Evolutionary conservation across 1,140 invertebrate genomes (phyloP), one percentile per base, ranked within the genome.

Genomic region (Paramacrobiotus metropolitanus): DNA sequence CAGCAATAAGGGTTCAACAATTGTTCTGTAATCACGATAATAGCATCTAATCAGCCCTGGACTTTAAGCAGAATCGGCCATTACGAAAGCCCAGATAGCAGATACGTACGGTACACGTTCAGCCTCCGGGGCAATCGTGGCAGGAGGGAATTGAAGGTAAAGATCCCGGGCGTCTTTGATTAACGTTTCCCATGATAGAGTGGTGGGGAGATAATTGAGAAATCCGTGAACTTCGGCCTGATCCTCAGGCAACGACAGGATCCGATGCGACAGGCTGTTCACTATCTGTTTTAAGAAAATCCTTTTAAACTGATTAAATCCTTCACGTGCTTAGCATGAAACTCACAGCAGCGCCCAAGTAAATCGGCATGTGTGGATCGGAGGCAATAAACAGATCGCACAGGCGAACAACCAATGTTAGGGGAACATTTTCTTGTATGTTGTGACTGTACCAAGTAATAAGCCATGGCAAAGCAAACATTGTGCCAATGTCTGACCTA

Each of bases 391-490:
- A 96, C 70, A 87, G 92, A 75, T 98, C 94, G 72, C 94, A 98
- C 31, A 97, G 76, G 34, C 91, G 74, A 15, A 94, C 83, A 59
- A 97, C 84, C 71, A 86, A 81, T 65, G 82, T 75, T 70, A 93
- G 87, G 20, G n/a, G 31, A 61, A 21, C 31, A 63, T 67, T 70
- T 66, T 88, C 83, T 67, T 86, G 84, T 44, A 95, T 79, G 60
- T 87, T 89, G 76, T 98, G 92, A 21, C 90, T 89, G 74, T 92
- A 98, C 94, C 94, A 97, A 2, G 93, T 97, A 64, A 97, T 81
- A 67, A 89, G 85, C 85, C 94, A 97, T n/a, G 89, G 89, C 45
- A 97, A 74, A 62, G 87, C 87, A 75, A 96, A 98, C 71, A 95
- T 84, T n/a, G 87, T 91, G 61, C 92, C 92, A 40, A 94, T 81